Conservation (phyloP, 2,888 invertebrate genomes). For the Flabesymbios commensalis region DNA sequence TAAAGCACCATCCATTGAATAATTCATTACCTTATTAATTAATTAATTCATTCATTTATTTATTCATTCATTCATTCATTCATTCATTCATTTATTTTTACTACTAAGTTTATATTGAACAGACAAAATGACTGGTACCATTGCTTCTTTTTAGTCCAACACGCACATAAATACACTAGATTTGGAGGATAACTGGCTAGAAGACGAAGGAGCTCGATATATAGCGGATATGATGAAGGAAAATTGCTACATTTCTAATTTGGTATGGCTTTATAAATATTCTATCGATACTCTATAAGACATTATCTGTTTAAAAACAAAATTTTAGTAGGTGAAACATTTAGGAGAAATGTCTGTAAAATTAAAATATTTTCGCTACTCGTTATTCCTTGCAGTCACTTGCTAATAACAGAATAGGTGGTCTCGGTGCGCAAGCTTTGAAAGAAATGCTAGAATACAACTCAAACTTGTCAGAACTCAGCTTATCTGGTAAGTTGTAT, state of each 20-base stretch:
- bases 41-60: too few relatives aligned
- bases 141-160: conserved; percentile 38
- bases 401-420: conserved; percentile 42
- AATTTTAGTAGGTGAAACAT: too few relatives aligned
- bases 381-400: conserved; percentile 38
- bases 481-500: conserved; percentile 42
- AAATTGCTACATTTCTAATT: conserved; percentile 48
- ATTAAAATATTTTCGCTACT: too few relatives aligned
- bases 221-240: conserved; percentile 50
- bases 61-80: too few relatives aligned
- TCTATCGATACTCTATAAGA: too few relatives aligned
- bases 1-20: too few relatives aligned
- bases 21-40: too few relatives aligned
- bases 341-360: too few relatives aligned
- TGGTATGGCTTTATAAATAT: conserved; percentile 33
- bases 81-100: too few relatives aligned
- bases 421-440: conserved; percentile 40
- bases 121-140: not conserved
- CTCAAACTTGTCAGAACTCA: conserved; percentile 35
- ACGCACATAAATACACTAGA: conserved; percentile 43
- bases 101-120: not conserved
- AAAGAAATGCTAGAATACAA: conserved; percentile 41
- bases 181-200: conserved; percentile 53
- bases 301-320: too few relatives aligned
- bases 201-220: conserved; percentile 43